Conservation (phyloP, 2,797 vertebrate species). For the Malacoraja senta region DNA sequence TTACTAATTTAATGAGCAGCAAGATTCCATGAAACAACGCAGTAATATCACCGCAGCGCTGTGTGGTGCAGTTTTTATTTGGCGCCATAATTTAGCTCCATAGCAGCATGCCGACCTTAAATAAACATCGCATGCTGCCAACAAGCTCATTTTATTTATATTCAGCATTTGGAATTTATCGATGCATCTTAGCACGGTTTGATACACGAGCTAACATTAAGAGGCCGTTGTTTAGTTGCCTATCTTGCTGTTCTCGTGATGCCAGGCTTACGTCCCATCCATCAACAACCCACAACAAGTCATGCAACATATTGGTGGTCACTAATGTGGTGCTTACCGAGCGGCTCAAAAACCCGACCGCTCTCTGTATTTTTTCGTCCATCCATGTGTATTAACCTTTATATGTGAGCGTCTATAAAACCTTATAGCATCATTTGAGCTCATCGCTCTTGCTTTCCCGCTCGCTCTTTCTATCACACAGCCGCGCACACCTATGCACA, state of each 20-base stretch:
- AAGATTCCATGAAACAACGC: not conserved
- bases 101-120: not conserved
- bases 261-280: not conserved
- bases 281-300: not conserved
- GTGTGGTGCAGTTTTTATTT: not conserved
- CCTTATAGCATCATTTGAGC: not conserved
- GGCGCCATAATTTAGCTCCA: conserved; percentile 13
- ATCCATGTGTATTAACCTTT: not conserved
- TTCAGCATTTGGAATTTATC: not conserved
- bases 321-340: not conserved
- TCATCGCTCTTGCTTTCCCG: not conserved
- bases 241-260: not conserved
- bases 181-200: not conserved
- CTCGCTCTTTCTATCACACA: not conserved
- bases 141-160: not conserved
- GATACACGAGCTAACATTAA: not conserved
- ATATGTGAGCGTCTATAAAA: not conserved
- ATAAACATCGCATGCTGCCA: not conserved
- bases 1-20: not conserved
- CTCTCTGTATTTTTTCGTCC: not conserved
- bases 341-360: not conserved
- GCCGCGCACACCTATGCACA: not conserved
- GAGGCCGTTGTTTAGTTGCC: not conserved
- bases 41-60: not conserved
- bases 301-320: not conserved